A percentile compares a stretch with the other conserved stretches of the same genome.
phyloP scores from a whole-genome alignment of 2,113 vertebrate genomes.

The Egretta garzetta region DNA sequence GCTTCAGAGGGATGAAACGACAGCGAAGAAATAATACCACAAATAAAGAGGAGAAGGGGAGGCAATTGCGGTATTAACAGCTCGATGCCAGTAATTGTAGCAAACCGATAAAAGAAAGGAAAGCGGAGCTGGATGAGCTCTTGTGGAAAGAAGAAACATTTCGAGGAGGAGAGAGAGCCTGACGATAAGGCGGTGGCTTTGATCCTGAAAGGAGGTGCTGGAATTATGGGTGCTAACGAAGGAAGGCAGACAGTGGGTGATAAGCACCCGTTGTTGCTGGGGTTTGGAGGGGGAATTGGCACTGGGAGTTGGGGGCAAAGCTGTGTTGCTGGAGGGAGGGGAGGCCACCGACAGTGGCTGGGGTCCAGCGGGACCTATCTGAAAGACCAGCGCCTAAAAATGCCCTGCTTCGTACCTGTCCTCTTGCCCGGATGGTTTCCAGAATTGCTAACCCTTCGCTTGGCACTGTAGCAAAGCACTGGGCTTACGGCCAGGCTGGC shows the following conservation, averaged over 20 bases:
- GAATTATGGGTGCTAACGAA: background rate
- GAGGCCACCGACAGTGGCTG: fast-evolving
- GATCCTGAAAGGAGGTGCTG: background rate
- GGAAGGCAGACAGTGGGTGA: fast-evolving
- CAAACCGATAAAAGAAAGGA: background rate
- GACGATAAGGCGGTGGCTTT: fast-evolving
- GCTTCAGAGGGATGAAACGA: background rate
- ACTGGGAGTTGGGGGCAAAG: background rate
- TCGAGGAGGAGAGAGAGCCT: background rate
- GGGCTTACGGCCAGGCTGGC: background rate
- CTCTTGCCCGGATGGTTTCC: background rate
- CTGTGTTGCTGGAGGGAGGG: background rate
- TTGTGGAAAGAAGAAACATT: background rate
- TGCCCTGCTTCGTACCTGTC: fast-evolving
- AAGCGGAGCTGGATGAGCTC: background rate
- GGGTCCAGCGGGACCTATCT: background rate
- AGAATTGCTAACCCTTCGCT: background rate
- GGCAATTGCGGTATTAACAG: fast-evolving
- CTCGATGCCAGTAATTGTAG: background rate
- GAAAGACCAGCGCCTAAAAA: background rate
- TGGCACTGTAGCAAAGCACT: background rate
- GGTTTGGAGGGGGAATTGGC: background rate
- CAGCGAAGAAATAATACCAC: background rate
- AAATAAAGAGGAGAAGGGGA: background rate
- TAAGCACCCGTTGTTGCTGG: fast-evolving